phyloP scores from a whole-genome alignment of 2,888 invertebrate genomes.

The Eristalis tenax region DNA sequence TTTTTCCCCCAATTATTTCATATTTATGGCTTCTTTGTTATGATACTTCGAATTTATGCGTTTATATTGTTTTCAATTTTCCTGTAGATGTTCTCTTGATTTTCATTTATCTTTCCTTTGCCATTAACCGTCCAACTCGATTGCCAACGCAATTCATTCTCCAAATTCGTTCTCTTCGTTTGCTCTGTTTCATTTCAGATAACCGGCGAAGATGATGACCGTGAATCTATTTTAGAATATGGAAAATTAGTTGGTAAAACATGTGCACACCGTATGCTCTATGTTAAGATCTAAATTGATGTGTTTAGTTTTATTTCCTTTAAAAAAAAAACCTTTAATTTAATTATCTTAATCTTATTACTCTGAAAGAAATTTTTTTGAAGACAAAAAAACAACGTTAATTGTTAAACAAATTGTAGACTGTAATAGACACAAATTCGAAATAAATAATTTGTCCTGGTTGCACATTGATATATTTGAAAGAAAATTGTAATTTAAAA shows the following conservation, averaged over 20 bases:
- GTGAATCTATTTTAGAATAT: slow-evolving; percentile 77
- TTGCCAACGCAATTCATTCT: slow-evolving; percentile 21
- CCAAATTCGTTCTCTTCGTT: slow-evolving; percentile 17
- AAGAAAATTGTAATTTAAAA: slow-evolving; percentile 9
- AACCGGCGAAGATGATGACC: slow-evolving; percentile 72
- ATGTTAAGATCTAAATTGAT: slow-evolving; percentile 73
- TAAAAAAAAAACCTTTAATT: not conserved
- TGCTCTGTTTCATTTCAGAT: slow-evolving; percentile 73
- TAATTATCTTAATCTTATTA: not conserved
- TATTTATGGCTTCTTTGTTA: not conserved
- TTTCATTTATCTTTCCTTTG: slow-evolving; percentile 15
- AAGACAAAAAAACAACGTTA: not conserved
- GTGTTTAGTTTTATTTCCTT: not conserved
- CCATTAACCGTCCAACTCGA: slow-evolving; percentile 33
- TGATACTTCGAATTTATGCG: not conserved
- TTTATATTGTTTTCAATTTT: slow-evolving; percentile 17
- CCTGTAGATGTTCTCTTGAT: slow-evolving; percentile 1
- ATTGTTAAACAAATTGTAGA: not conserved
- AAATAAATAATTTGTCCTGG: not conserved
- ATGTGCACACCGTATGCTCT: slow-evolving; percentile 79
- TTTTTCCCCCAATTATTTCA: slow-evolving; percentile 11
- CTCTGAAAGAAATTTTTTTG: not conserved
- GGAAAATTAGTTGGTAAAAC: slow-evolving; percentile 78
- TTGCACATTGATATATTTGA: not conserved
- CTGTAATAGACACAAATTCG: not conserved